Percentiles rank a stretch among this genome's conserved stretches.
These are phyloP conservation scores for Brachirus orientalis DNA, from an alignment of 2,113 vertebrate species.

Conservation along the genomic window DNA sequence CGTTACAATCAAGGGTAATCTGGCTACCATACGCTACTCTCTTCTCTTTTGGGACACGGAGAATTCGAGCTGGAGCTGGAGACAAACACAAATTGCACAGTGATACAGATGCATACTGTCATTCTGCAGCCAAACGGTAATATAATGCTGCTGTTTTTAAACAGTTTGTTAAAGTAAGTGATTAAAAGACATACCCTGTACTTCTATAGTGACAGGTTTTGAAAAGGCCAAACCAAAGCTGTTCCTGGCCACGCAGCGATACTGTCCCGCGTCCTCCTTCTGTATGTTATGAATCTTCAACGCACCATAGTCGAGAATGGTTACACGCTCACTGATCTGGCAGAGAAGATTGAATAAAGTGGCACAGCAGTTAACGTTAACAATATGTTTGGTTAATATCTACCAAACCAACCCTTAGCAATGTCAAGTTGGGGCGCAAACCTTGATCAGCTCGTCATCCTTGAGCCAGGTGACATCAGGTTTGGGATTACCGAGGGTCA, in stretches of 20 bases:
- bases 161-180: neutral
- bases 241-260: constrained; percentile 94
- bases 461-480: constrained; percentile 96
- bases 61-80: constrained; percentile 93
- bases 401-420: no score
- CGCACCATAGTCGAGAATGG: constrained; percentile 91
- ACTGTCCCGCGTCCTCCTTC: constrained; percentile 94
- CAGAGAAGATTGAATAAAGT: neutral
- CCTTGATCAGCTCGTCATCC: constrained; percentile 90
- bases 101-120: neutral
- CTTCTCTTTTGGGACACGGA: constrained; percentile 91
- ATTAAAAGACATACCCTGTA: constrained; percentile 84
- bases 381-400: no score
- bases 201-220: constrained; percentile 88
- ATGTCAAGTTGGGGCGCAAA: neutral
- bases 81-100: constrained; percentile 29
- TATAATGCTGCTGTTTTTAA: no score
- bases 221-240: constrained; percentile 95
- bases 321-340: constrained; percentile 89
- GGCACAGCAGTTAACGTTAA: neutral
- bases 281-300: constrained; percentile 95
- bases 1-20: constrained; percentile 88
- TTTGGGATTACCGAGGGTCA: constrained; percentile 94
- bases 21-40: constrained; percentile 91
- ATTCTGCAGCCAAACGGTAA: neutral